phyloP scores from a whole-genome alignment of 2,888 invertebrate species.

The Orthosia gothica region DNA sequence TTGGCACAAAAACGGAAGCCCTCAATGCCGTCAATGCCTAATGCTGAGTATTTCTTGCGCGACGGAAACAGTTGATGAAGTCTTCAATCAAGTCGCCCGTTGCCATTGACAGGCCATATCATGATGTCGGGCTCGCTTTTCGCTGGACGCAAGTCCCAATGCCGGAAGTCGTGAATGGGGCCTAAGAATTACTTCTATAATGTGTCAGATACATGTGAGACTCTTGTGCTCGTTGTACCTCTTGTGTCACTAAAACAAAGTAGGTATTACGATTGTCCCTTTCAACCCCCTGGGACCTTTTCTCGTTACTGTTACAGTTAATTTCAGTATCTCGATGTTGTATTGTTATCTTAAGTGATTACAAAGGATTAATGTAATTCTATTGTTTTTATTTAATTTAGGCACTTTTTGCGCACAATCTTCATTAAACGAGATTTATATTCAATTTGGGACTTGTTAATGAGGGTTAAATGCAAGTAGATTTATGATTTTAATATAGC shows the following conservation, averaged over 20 bases:
- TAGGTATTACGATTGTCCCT: slow-evolving; percentile 24
- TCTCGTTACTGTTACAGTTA: slow-evolving; percentile 26
- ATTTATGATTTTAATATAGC: no score
- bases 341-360: slow-evolving; percentile 25
- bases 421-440: background rate
- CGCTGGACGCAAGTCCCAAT: background rate
- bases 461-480: background rate
- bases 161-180: background rate
- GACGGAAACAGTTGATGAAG: no score
- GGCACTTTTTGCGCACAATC: background rate
- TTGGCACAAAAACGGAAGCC: no score
- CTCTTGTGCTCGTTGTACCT: slow-evolving; percentile 4
- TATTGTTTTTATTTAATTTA: background rate
- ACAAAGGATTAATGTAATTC: slow-evolving; percentile 11
- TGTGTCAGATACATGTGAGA: slow-evolving; percentile 38
- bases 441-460: background rate
- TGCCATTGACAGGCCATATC: no score
- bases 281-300: slow-evolving; percentile 5
- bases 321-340: slow-evolving; percentile 29
- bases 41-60: no score
- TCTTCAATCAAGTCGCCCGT: no score
- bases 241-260: slow-evolving; percentile 11
- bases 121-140: no score
- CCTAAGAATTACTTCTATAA: slow-evolving; percentile 21
- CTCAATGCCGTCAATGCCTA: no score